Base-by-base conservation (phyloP, 2,797 vertebrate species). In the Hephaestus fuliginosus region DNA sequence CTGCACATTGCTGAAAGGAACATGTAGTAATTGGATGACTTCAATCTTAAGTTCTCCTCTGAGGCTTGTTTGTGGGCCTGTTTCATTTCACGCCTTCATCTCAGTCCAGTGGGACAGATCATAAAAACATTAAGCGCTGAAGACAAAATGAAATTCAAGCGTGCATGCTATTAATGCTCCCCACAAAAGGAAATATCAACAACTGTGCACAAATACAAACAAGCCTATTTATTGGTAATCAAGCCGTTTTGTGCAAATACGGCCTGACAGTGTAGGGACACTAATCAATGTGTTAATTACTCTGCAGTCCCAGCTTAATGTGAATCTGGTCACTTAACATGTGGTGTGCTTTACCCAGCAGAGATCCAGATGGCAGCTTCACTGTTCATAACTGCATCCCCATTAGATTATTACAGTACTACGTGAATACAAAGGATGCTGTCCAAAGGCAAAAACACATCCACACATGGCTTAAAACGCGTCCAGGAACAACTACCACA, bases 21-120 rank as follows among this genome's bases (percentile, higher is more conserved):
- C 78, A 73, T 74, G 84, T 85, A 87, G 80, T 95, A 93, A 95
- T 94, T 94, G 89, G 89, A 91, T 74, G 86, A 83, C 80, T 90
- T 86, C 88, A 84, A 79, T 92, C 81, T 82, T 82, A 91, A 90
- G 63, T 89, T 88, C 18, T 86, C 92, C 90, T 84, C 80, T 14
- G 88, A 89, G 92, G 83, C 88, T 85, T 84, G 80, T 91, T 92
- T 89, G 77, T 53, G 85, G 86, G 76, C 64, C 74, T 81, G 88
- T 89, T 87, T 91, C 76, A 89, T 94, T 91, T 94, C 83, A 91
- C 43, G 84, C 85, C 88, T 92, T 90, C 78, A 84, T 86, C 87
- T 71, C 74, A 53, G 76, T 82, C 92, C 85, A 84, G 63, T 73
- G 87, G 91, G 90, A 89, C 58, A 66, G 80, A 91, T 92, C 76